Conservation (phyloP, 2,797 vertebrate genomes). For the Mareca strepera region DNA sequence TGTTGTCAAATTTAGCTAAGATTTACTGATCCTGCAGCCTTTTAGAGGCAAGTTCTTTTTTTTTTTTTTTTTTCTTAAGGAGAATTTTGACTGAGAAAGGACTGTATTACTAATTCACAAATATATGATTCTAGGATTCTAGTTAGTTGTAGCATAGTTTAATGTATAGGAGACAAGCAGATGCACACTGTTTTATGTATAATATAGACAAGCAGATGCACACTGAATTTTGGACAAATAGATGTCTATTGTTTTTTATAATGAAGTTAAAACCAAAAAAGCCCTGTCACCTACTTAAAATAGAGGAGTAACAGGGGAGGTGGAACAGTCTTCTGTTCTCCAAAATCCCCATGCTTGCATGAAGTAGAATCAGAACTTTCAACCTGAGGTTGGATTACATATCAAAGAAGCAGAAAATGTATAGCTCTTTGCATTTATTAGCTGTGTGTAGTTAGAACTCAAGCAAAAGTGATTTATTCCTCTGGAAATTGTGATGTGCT, state of each 20-base stretch:
- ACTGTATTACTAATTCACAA: not conserved
- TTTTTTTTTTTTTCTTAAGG: not conserved
- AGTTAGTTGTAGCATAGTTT: not conserved
- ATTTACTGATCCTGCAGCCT: slow-evolving; percentile 29
- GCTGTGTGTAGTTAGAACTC: not conserved
- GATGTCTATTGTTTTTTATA: slow-evolving; percentile 30
- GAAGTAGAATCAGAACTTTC: not conserved
- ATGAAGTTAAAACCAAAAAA: not conserved
- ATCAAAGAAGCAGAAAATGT: slow-evolving; percentile 18
- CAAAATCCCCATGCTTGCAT: not conserved
- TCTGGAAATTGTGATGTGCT: not conserved
- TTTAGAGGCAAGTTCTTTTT: not conserved
- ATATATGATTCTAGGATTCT: not conserved
- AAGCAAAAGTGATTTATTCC: not conserved
- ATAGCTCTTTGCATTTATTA: not conserved
- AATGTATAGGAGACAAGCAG: not conserved
- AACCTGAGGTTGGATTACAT: slow-evolving; percentile 1
- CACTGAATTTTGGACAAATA: not conserved
- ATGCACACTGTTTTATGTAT: not conserved
- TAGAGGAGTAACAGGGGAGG: not conserved
- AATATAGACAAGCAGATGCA: not conserved
- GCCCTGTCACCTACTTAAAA: not conserved
- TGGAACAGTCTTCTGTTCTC: slow-evolving; percentile 8
- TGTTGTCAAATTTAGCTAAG: slow-evolving; percentile 6
- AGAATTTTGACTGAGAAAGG: slow-evolving; percentile 11